Base-by-base conservation (phyloP, 2,113 vertebrate species). In the Columba janthina region DNA sequence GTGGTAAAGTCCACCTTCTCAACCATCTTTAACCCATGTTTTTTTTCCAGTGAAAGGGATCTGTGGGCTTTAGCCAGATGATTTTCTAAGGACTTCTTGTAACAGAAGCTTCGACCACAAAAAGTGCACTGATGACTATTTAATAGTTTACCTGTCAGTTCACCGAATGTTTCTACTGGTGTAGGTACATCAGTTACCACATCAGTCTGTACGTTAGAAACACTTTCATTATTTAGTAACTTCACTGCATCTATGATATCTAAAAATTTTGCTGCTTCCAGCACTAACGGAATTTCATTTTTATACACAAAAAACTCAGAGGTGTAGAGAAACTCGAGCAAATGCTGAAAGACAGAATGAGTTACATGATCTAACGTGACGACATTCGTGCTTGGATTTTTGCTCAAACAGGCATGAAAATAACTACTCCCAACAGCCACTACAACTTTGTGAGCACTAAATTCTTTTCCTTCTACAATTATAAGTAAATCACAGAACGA, bases 371-470 rank as follows among this genome's bases (percentile, higher is more conserved):
- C 99, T 93, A 99, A 97, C 0, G 98, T 99, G 96, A 99, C 98
- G 1, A 98, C 98, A 74, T 98, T 98, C 0, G 98, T 97, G 50
- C 97, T 97, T 4, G 99, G 98, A 94, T 99, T 99, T 97, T 99
- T 99, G 89, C 98, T 99, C 92, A 99, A 97, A 79, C 99, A 99
- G 2, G 99, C 98, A 31, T 99, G 98, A 92, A 99, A 99, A 95
- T 99, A 99, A 97, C 99, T 99, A 96, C 99, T 99, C 28, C 99
- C 99, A 25, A 99, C 99, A 26, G 99, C 99, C 85, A 99, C 97
- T 5, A 99, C 99, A 53, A 99, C 99, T 96, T 99, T 99, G 94
- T 99, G 99, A 10, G 99, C 99, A 5, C 96, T 98, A 22, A 98
- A 99, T 48, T 98, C 97, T 89, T 98, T 98, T n/a, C 99, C 99